These are phyloP conservation scores for Lasioglossum calceatum DNA, from an alignment of 2,888 invertebrate species.

Conservation along the genomic window DNA sequence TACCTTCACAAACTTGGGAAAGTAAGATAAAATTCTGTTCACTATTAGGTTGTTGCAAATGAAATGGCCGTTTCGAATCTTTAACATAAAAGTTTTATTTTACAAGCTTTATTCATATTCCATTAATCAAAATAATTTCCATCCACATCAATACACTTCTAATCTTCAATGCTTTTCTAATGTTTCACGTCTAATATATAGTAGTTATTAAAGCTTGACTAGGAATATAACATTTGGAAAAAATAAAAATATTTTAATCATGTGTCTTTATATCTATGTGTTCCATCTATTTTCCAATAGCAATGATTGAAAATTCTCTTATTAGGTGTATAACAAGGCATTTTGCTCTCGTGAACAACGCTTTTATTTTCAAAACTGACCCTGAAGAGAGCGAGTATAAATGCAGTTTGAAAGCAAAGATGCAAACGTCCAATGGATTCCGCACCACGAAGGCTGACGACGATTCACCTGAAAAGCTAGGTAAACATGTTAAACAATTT, in stretches of 20 bases:
- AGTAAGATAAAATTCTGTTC: conserved; percentile 52
- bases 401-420: conserved; percentile 22
- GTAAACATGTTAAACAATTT: not conserved
- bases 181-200: not conserved
- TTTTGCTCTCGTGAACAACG: conserved; percentile 52
- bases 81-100: no score
- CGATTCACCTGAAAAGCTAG: not conserved
- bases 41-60: no score
- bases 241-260: not conserved
- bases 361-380: conserved; percentile 62
- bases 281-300: not conserved
- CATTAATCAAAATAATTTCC: no score
- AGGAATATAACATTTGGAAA: not conserved
- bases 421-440: not conserved
- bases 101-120: no score
- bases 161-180: not conserved
- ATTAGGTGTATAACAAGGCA: conserved; percentile 38
- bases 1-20: conserved; percentile 60
- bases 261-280: not conserved
- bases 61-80: no score
- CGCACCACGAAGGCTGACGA: not conserved
- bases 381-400: conserved; percentile 52
- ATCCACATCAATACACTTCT: no score
- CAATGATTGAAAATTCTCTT: not conserved
- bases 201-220: not conserved